A percentile compares a stretch with the other conserved stretches of the same genome.
phyloP scores from a whole-genome alignment of 2,113 vertebrate genomes.

The Tetrao urogallus region DNA sequence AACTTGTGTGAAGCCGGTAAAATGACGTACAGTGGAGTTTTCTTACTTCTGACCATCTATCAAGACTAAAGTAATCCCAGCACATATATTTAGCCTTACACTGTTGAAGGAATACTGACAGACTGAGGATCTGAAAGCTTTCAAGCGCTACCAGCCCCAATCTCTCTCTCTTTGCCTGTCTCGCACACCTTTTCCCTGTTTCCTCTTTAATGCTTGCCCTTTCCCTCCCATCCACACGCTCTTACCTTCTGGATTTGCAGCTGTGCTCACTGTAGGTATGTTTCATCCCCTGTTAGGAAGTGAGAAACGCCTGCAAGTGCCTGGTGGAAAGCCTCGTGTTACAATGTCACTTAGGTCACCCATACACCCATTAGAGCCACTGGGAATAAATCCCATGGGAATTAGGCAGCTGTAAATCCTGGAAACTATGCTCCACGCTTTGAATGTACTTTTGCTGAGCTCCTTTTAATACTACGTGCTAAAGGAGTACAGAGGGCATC shows the following conservation, averaged over 20 bases:
- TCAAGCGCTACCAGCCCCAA: background rate
- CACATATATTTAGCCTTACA: background rate
- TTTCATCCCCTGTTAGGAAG: background rate
- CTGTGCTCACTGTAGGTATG: background rate
- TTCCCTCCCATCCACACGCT: background rate
- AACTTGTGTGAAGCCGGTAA: background rate
- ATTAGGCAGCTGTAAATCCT: conserved; percentile 15
- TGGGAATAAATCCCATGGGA: background rate
- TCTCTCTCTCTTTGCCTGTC: background rate
- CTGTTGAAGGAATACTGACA: rapidly evolving
- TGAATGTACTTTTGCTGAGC: background rate
- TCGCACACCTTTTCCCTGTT: background rate
- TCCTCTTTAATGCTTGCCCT: background rate
- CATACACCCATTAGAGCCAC: background rate
- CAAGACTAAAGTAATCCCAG: background rate
- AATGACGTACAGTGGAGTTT: background rate
- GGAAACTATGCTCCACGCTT: background rate
- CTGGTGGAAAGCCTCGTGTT: background rate
- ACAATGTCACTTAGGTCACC: conserved; percentile 27
- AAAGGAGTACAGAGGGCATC: background rate
- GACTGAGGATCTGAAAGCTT: background rate
- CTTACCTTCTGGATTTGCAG: background rate
- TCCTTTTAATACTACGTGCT: background rate
- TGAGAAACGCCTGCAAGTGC: background rate
- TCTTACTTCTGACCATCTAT: background rate